Evolutionary conservation across 2,888 invertebrate genomes (phyloP).

Genomic region (Orchesella flavescens): DNA sequence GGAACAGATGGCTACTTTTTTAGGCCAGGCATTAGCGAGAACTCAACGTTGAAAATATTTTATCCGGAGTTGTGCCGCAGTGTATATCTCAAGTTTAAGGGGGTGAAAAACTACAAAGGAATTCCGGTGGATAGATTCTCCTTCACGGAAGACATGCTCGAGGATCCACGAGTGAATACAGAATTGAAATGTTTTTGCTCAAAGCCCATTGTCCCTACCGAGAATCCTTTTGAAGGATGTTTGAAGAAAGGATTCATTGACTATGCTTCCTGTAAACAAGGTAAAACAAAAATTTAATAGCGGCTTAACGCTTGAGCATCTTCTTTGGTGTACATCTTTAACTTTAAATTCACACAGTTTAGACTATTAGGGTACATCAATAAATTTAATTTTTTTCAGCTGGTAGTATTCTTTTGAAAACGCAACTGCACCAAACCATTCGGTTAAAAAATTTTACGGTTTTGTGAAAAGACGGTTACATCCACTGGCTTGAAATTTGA

Average conservation of each 20-base stretch:
- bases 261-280: slow-evolving; percentile 65
- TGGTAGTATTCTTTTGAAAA: no score
- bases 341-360: no score
- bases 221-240: slow-evolving; percentile 52
- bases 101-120: slow-evolving; percentile 48
- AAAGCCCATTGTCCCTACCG: slow-evolving; percentile 51
- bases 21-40: slow-evolving; percentile 53
- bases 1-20: slow-evolving; percentile 66
- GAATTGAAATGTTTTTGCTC: slow-evolving; percentile 63
- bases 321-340: no score
- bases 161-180: slow-evolving; percentile 58
- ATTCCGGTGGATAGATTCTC: slow-evolving; percentile 52
- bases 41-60: slow-evolving; percentile 61
- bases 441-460: no score
- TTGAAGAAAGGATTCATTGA: slow-evolving; percentile 65
- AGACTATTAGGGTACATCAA: no score
- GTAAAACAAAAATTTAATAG: slow-evolving; percentile 19
- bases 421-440: no score
- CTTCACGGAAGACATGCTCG: slow-evolving; percentile 59
- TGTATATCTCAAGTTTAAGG: slow-evolving; percentile 57
- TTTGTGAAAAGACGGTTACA: no score
- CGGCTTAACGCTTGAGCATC: neutral
- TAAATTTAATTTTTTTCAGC: no score
- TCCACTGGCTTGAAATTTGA: no score
- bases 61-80: slow-evolving; percentile 65